Percentiles rank a stretch among this genome's conserved stretches.
phyloP scores from a whole-genome alignment of 2,113 vertebrate genomes.

The Ptychochromis oligacanthus region DNA sequence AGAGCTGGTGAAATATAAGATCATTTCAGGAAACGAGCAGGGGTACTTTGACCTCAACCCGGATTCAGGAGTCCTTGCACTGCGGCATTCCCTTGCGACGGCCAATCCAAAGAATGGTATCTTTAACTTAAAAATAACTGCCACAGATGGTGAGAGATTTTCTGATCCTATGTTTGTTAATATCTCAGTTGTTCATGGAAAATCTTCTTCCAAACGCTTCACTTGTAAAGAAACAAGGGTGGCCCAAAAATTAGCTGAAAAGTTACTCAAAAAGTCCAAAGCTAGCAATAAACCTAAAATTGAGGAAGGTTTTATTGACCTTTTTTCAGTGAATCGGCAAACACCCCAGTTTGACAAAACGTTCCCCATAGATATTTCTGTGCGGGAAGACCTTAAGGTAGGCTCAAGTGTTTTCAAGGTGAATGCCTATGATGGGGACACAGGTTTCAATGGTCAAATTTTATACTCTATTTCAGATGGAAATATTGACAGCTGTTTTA shows the following conservation, averaged over 20 bases:
- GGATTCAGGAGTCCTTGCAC: conserved; percentile 91
- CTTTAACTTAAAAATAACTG: conserved; percentile 92
- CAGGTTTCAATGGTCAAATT: conserved; percentile 95
- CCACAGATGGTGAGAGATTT: conserved; percentile 95
- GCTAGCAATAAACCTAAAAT: conserved; percentile 86
- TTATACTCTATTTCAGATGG: conserved; percentile 91
- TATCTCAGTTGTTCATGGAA: conserved; percentile 90
- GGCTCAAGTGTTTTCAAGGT: conserved; percentile 88
- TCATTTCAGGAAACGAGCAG: conserved; percentile 92
- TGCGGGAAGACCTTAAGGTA: conserved; percentile 87
- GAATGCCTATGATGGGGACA: conserved; percentile 90
- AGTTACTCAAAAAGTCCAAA: conserved; percentile 94
- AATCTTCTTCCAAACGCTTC: conserved; percentile 87
- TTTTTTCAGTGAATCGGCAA: conserved; percentile 93
- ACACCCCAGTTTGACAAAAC: conserved; percentile 93
- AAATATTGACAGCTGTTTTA: conserved; percentile 92
- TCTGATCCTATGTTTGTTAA: conserved; percentile 96
- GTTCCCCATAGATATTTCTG: conserved; percentile 89
- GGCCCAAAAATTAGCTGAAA: conserved; percentile 94
- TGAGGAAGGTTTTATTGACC: conserved; percentile 94
- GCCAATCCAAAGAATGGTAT: conserved; percentile 83
- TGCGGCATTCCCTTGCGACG: conserved; percentile 85
- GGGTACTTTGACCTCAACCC: conserved; percentile 94
- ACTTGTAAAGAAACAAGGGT: conserved; percentile 93
- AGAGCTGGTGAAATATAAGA: conserved; percentile 96